phyloP scores from a whole-genome alignment of 2,797 vertebrate genomes.

The Anomalospiza imberbis region DNA sequence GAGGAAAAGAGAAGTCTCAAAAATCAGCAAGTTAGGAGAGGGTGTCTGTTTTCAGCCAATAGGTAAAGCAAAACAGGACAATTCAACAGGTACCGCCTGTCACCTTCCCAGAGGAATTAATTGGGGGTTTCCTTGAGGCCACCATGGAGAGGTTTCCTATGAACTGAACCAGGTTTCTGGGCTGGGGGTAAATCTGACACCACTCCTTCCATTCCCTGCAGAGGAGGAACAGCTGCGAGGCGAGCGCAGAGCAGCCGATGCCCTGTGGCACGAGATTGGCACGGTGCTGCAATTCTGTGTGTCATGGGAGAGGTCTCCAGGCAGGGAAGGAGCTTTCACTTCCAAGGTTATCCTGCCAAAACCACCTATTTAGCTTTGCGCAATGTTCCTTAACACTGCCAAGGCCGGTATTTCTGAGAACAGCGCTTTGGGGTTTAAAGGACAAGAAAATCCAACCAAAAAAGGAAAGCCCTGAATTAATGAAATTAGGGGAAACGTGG shows the following conservation, averaged over 20 bases:
- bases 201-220: accelerated
- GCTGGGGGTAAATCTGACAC: background rate
- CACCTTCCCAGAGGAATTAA: background rate
- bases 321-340: background rate
- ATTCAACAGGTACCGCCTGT: background rate
- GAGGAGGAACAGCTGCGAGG: background rate
- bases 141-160: background rate
- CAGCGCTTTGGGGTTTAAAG: background rate
- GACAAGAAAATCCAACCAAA: background rate
- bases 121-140: background rate
- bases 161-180: background rate
- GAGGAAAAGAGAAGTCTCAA: background rate
- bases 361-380: background rate
- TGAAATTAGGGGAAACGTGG: background rate
- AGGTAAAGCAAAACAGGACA: background rate
- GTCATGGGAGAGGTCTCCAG: background rate
- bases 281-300: accelerated
- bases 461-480: background rate
- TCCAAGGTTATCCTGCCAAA: background rate
- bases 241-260: accelerated
- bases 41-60: background rate
- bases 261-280: accelerated
- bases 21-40: background rate
- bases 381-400: background rate
- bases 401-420: background rate